phyloP scores from a whole-genome alignment of 2,113 vertebrate genomes.

The Anser cygnoides region DNA sequence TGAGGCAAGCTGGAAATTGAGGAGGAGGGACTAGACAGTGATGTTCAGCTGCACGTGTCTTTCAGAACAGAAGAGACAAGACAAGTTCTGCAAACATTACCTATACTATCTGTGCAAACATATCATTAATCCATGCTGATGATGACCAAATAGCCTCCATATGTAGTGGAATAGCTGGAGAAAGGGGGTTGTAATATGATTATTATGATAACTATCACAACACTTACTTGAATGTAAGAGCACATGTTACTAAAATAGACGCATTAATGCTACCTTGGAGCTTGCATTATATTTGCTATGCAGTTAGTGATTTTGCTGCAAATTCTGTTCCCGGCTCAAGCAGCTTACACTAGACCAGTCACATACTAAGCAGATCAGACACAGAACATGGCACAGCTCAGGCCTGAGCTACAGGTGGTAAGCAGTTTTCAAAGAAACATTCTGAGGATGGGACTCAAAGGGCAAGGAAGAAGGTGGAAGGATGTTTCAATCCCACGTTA shows the following conservation, averaged over 20 bases:
- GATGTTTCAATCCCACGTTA: neutral
- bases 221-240: neutral
- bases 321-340: neutral
- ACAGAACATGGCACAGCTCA: neutral
- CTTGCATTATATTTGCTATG: neutral
- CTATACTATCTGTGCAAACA: neutral
- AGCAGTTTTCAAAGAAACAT: neutral
- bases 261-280: neutral
- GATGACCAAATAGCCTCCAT: neutral
- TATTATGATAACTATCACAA: neutral
- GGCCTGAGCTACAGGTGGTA: neutral
- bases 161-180: neutral
- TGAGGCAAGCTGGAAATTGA: neutral
- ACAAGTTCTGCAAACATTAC: neutral
- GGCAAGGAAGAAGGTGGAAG: neutral
- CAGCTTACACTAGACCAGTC: neutral
- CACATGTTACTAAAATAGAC: neutral
- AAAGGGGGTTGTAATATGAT: neutral
- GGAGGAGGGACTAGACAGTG: neutral
- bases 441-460: neutral
- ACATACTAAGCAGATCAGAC: neutral
- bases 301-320: neutral
- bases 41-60: neutral
- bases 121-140: neutral
- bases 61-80: neutral